Conservation (phyloP, 1,140 invertebrate species). For the Drosophila kepulauana region DNA sequence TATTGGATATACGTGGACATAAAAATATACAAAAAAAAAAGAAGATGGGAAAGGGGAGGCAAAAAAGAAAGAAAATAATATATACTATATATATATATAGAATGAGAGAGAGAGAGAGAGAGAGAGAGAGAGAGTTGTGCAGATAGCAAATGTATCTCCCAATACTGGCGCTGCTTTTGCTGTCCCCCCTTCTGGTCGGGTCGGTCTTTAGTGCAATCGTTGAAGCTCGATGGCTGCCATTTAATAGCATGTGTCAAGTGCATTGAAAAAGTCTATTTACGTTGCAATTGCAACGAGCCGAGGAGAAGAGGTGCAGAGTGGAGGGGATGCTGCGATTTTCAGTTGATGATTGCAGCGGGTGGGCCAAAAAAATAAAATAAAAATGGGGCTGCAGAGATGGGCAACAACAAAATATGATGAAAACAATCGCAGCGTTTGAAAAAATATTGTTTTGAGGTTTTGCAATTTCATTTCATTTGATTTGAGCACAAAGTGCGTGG, state of each 20-base stretch:
- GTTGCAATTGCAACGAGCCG: slow-evolving; percentile 67
- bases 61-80: slow-evolving; percentile 20
- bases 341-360: slow-evolving; percentile 60
- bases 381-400: too few relatives aligned
- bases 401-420: slow-evolving; percentile 8
- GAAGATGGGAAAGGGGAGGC: not conserved
- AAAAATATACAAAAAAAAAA: slow-evolving; percentile 38
- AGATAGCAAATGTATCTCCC: slow-evolving; percentile 42
- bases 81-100: slow-evolving; percentile 25
- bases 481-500: slow-evolving; percentile 4
- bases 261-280: slow-evolving; percentile 83
- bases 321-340: slow-evolving; percentile 26
- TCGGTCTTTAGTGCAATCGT: slow-evolving; percentile 20
- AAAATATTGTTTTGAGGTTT: slow-evolving; percentile 75
- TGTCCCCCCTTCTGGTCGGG: too few relatives aligned
- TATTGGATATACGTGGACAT: slow-evolving; percentile 57
- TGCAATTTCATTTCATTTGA: slow-evolving; percentile 69
- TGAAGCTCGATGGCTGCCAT: slow-evolving; percentile 60
- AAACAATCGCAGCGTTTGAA: slow-evolving; percentile 21
- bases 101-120: too few relatives aligned
- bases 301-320: slow-evolving; percentile 13
- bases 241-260: slow-evolving; percentile 83
- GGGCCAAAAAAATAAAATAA: too few relatives aligned
- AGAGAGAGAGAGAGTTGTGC: slow-evolving; percentile 26
- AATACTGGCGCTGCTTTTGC: not conserved